Evolutionary conservation across 2,113 vertebrate species (phyloP), one percentile per base, ranked within the genome.

Genomic region (Macrotus californicus): DNA sequence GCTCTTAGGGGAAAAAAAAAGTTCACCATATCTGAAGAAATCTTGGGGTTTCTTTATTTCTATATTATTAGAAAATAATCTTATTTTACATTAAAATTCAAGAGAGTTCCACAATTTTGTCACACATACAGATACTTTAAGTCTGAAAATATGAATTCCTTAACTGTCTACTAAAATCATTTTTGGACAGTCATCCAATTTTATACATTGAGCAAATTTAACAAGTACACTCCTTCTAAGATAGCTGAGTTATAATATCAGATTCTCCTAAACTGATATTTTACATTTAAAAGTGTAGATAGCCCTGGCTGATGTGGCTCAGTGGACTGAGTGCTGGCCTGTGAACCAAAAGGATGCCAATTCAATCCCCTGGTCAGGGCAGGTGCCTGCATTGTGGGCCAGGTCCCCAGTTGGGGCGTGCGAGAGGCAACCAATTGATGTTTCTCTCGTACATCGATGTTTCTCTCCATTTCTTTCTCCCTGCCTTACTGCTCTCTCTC

Each of bases 171-270:
- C 61, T 79, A 94, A 87, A 93, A 81, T 79, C 29, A 70, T 82
- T 80, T 59, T 77, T 69, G 80, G 66, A 81, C 29, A 43, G 76
- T 36, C 46, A 87, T 19, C 50, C 59, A 43, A 72, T 61, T 88
- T 94, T 61, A 96, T 50, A 86, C 59, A 85, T 83, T 89, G 70
- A 89, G 73, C n/a, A 95, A 96, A 91, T 80, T 80, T 3, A 95
- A 72, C 11, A 94, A 41, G 36, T 80, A 36, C 0, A 84, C 34
- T 94, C 46, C 54, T 91, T 91, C 43, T 64, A 61, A 87, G 11
- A 93, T 15, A 95, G 54, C 4, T 92, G 50, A 79, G 0, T 89
- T 11, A 84, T 46, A 81, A 64, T 66, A 94, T 22, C 52, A 67
- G 26, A 91, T 90, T 92, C 21, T 79, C 59, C 41, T 86, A 87